Evolutionary conservation across 1,140 invertebrate species (phyloP), one percentile per base, ranked within the genome.

Genomic region (Hermatobates lingyangjiaoensis): DNA sequence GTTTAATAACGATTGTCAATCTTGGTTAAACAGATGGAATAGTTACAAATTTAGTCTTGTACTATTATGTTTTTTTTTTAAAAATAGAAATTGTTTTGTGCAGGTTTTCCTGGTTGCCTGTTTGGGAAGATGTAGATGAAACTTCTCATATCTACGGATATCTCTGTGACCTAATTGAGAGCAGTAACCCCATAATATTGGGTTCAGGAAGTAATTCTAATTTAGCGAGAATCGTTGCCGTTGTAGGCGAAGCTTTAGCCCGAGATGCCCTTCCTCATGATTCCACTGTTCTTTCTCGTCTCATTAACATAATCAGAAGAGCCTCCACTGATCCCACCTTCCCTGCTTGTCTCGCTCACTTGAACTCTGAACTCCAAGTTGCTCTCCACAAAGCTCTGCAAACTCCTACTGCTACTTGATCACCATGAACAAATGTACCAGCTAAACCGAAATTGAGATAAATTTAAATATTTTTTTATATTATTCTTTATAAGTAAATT

Each of bases 121-220:
- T 95, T 15, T 81, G 82, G 56, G 92, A 96, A 67, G 95, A 98
- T 68, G 75, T 79, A 23, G 95, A 97, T 60, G 95, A 99, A 69
- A 84, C 90, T 49, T 81, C 83, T 45, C 83, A 94, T 63, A 83
- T 98, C 30, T 98, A 97, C 66, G 82, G 80, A 51, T 91, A 95
- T 68, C 69, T 98, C 26, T 97, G 92, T 69, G 90, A 96, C 71
- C 71, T 98, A 30, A 83, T 96, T 47, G 90, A 96, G 70, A 73
- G 74, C 53, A 91, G 95, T 65, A 84, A 97, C 70, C 80, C 83
- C 3, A 68, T 80, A 34, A 76, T 96, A 42, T 68, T 95, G 60
- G 89, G 87, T 24, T 74, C 72, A 26, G 80, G 89, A 60, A 90
- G 92, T 62, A n/a, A n/a, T n/a, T 71, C 76, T 48, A 96, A 96